phyloP scores from a whole-genome alignment of 2,113 vertebrate genomes.

The Zosterops lateralis region DNA sequence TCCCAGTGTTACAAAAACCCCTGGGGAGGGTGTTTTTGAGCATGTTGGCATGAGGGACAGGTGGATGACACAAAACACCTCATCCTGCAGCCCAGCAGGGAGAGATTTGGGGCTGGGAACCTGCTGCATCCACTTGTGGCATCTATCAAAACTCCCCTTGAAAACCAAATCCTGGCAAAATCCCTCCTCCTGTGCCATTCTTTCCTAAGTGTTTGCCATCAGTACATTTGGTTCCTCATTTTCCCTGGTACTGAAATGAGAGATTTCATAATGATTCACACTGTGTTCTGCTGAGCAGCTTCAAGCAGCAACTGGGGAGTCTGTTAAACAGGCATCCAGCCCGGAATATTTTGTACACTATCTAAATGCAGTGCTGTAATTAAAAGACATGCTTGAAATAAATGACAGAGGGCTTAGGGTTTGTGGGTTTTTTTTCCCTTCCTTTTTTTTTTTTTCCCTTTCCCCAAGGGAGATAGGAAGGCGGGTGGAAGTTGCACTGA shows the following conservation, averaged over 20 bases:
- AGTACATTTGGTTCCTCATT: constrained; percentile 59
- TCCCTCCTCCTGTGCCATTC: background rate
- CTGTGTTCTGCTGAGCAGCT: constrained; percentile 45
- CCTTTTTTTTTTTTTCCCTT: background rate
- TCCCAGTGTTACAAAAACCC: background rate
- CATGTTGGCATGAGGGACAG: rapidly evolving
- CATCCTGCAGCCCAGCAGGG: rapidly evolving
- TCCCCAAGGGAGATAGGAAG: background rate
- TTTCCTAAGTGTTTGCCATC: constrained; percentile 1
- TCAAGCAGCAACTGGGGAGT: constrained; percentile 57
- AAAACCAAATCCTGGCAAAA: background rate
- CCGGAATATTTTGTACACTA: constrained; percentile 45
- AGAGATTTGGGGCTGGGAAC: rapidly evolving
- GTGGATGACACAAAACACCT: background rate
- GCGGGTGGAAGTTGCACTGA: background rate
- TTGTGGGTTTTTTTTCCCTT: rapidly evolving
- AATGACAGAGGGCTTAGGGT: constrained; percentile 18
- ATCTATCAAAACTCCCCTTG: background rate
- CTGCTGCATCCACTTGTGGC: background rate
- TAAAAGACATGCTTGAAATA: constrained; percentile 55
- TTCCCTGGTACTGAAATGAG: background rate
- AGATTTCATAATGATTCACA: constrained; percentile 57
- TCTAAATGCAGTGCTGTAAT: constrained; percentile 33
- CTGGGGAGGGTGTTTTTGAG: background rate
- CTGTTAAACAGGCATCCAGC: constrained; percentile 57